A percentile compares a stretch with the other conserved stretches of the same genome.
These are phyloP conservation scores for Pseudococcus jackbeardsleyi DNA, from an alignment of 2,888 invertebrate species.

Conservation along the genomic window DNA sequence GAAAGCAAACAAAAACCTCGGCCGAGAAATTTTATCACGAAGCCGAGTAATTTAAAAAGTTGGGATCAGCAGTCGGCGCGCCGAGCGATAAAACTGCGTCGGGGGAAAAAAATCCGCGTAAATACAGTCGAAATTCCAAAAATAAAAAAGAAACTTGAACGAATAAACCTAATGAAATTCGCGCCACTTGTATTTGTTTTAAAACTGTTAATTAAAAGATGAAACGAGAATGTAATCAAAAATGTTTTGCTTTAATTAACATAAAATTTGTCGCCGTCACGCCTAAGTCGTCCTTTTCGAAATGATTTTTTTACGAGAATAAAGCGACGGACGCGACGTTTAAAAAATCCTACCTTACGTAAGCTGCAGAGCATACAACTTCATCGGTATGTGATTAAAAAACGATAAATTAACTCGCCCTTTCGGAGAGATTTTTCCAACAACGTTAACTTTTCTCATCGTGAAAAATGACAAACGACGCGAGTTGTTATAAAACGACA, in stretches of 20 bases:
- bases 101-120: not conserved
- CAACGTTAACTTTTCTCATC: not conserved
- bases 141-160: constrained; percentile 16
- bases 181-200: constrained; percentile 17
- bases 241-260: constrained; percentile 49
- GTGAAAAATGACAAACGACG: constrained; percentile 26
- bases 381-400: constrained; percentile 23
- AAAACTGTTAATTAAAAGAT: constrained; percentile 51
- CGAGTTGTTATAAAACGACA: constrained; percentile 22
- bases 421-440: not conserved
- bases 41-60: constrained; percentile 50
- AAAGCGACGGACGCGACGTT: not conserved
- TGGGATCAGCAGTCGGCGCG: not conserved
- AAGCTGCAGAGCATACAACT: not conserved
- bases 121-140: not conserved
- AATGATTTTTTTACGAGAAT: not conserved
- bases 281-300: not conserved
- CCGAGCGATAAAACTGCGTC: not conserved
- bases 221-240: constrained; percentile 35
- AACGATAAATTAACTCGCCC: constrained; percentile 27
- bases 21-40: constrained; percentile 16
- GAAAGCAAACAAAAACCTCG: not conserved
- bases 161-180: constrained; percentile 27
- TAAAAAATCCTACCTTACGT: not conserved
- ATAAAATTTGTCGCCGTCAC: constrained; percentile 11